phyloP scores from a whole-genome alignment of 2,113 vertebrate genomes.

The Taxidea taxus region DNA sequence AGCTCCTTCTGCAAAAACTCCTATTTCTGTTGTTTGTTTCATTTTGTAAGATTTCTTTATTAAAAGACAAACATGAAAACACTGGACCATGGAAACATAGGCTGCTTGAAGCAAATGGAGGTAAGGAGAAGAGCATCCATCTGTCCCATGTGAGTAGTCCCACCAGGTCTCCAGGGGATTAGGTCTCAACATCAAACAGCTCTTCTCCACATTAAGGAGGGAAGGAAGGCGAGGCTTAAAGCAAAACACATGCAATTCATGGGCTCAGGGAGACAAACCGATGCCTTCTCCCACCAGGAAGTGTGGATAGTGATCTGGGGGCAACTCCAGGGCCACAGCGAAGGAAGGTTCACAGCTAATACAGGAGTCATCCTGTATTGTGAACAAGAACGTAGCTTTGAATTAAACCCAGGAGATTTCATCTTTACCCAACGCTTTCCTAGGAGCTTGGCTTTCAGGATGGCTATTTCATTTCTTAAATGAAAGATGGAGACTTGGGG shows the following conservation, averaged over 20 bases:
- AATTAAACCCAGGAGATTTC: not conserved
- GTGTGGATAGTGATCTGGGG: not conserved
- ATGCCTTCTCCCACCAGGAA: not conserved
- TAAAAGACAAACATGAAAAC: not conserved
- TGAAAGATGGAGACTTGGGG: not conserved
- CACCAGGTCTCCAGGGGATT: not conserved
- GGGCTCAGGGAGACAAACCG: not conserved
- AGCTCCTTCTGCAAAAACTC: not conserved
- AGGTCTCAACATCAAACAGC: not conserved
- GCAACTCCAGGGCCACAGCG: not conserved
- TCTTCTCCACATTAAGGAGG: not conserved
- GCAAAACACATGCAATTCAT: not conserved
- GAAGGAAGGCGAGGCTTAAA: not conserved
- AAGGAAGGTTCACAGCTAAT: not conserved
- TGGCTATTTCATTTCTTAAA: not conserved
- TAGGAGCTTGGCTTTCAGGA: not conserved
- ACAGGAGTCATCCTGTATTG: not conserved
- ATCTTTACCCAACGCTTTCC: not conserved
- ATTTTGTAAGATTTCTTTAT: not conserved
- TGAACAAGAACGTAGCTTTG: not conserved
- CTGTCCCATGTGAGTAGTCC: fast-evolving
- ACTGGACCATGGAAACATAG: not conserved
- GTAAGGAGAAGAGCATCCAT: not conserved
- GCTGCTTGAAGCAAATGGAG: not conserved
- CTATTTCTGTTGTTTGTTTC: not conserved